Percentiles rank a stretch among this genome's conserved stretches.
Evolutionary conservation across 2,113 vertebrate genomes (phyloP).

Genomic region (Glaucomys volans): DNA sequence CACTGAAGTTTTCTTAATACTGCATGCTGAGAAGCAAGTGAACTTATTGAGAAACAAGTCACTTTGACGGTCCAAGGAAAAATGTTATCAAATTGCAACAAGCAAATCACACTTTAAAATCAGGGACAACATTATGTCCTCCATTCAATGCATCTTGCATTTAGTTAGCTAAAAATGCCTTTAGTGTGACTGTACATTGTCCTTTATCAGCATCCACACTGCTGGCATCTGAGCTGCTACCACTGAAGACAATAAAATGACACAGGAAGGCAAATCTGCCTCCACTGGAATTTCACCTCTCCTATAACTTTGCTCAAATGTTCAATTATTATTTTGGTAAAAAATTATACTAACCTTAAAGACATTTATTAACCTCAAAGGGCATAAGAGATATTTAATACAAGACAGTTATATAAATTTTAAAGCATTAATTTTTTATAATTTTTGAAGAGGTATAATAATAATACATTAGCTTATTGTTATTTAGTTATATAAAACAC

Average conservation of each 20-base stretch:
- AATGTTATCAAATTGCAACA: background rate
- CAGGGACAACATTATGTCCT: background rate
- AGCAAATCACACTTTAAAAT: background rate
- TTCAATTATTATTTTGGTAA: background rate
- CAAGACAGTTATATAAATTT: background rate
- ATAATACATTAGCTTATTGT: background rate
- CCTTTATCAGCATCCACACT: background rate
- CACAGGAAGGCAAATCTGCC: background rate
- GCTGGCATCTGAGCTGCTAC: background rate
- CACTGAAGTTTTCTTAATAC: background rate
- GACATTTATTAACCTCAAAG: background rate
- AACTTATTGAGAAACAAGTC: background rate
- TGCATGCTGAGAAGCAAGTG: background rate
- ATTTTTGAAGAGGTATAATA: background rate
- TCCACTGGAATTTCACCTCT: background rate
- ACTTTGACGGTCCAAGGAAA: background rate
- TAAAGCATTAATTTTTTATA: background rate
- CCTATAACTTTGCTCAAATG: background rate
- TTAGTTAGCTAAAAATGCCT: background rate
- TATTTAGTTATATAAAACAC: background rate
- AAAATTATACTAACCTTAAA: background rate
- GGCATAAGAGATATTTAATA: fast-evolving
- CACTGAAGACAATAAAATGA: background rate
- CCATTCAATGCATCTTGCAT: background rate
- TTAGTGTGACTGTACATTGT: background rate